Base-by-base conservation (phyloP, 2,113 vertebrate genomes). In the Melanerpes formicivorus region DNA sequence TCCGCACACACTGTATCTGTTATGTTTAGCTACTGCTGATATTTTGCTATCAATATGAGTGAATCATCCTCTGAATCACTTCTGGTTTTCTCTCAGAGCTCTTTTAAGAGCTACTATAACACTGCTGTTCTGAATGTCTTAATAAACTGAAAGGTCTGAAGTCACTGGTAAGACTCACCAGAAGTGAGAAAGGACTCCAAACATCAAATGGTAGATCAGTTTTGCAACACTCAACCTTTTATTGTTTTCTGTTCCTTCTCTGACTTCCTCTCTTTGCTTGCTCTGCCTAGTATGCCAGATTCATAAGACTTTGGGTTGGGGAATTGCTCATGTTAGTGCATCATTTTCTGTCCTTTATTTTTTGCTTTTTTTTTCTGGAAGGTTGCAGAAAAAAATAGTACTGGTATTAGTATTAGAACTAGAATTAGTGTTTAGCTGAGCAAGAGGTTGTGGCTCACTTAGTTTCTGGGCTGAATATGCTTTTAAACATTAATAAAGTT, bases 21-120 rank as follows among this genome's bases (percentile, higher is more conserved):
- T 80, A 87, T 87, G 67, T 86, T 96, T 87, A 96, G 64, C 69
- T 94, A 63, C 62, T 91, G 80, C 59, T 91, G 84, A 46, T 95
- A 73, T 80, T 96, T 95, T 95, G 87, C 87, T 93, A 93, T 92
- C 90, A 96, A 86, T 93, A 87, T n/a, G 72, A 93, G 44, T 96
- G 94, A 97, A 87, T 96, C 93, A 94, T 90, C 50, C 27, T 85
- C 87, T 95, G 94, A 96, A 95, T 97, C 94, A 94, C 75, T 95
- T 94, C 71, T 87, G 72, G 65, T 83, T 93, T 96, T 94, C 69
- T 93, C 74, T 92, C 50, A 48, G 66, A 94, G 40, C 34, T 90
- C 46, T 91, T 96, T 92, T 52, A 85, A 93, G 84, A 91, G 18
- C 19, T 46, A 19, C 88, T 88, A 40, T 63, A 78, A 80, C 78